These are phyloP conservation scores for Pogonognathellus flavescens DNA, from an alignment of 1,140 invertebrate genomes.

Conservation along the genomic window DNA sequence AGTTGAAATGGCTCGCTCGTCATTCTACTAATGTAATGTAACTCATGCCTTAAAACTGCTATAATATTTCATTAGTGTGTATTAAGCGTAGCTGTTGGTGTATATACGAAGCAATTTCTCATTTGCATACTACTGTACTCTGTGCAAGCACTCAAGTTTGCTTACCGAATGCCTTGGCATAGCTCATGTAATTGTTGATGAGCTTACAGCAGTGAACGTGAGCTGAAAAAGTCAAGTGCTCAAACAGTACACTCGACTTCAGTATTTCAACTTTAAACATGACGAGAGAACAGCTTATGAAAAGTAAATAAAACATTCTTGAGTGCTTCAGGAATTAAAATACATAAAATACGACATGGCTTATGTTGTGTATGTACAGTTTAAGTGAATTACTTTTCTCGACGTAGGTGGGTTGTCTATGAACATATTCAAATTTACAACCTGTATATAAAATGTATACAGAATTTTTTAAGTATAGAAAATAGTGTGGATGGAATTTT, in stretches of 20 bases:
- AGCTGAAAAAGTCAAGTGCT: conserved; percentile 36
- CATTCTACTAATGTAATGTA: too few species aligned
- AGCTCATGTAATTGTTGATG: conserved; percentile 17
- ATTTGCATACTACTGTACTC: not conserved
- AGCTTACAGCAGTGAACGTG: conserved; percentile 19
- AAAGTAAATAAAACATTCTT: conserved; percentile 36
- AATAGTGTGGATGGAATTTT: too few species aligned
- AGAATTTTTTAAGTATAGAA: too few species aligned
- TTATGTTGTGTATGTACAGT: not conserved
- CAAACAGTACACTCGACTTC: conserved; percentile 20
- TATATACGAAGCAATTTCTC: not conserved
- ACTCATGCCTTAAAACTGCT: too few species aligned
- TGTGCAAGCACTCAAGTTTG: not conserved
- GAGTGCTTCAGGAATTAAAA: conserved; percentile 21
- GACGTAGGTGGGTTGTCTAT: too few species aligned
- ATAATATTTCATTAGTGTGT: too few species aligned
- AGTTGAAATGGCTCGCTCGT: too few species aligned
- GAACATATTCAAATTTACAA: too few species aligned
- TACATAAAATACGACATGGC: not conserved
- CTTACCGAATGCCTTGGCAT: not conserved
- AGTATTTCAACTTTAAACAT: conserved; percentile 33
- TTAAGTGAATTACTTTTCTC: too few species aligned
- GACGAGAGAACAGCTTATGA: conserved; percentile 19
- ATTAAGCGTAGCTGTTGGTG: not conserved
- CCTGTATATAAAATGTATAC: too few species aligned